These are phyloP conservation scores for Ceriagrion tenellum DNA, from an alignment of 2,888 invertebrate species.

Conservation along the genomic window DNA sequence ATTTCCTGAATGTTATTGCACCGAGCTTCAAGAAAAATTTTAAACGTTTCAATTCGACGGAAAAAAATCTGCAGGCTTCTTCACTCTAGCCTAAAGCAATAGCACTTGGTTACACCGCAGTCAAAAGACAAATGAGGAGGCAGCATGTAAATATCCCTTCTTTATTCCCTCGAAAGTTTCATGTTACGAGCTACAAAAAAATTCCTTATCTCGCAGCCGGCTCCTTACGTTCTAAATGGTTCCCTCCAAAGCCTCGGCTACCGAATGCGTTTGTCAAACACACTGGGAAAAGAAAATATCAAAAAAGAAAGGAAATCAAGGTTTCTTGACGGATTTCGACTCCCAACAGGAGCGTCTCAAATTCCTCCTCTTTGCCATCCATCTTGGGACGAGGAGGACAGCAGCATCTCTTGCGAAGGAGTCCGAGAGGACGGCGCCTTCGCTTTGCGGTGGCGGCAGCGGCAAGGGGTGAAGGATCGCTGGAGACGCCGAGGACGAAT, in stretches of 20 bases:
- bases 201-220: slow-evolving; percentile 20
- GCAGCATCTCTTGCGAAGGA: not conserved
- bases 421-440: slow-evolving; percentile 9
- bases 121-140: slow-evolving; percentile 24
- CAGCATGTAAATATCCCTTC: slow-evolving; percentile 27
- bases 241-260: slow-evolving; percentile 25
- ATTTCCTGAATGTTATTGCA: not conserved
- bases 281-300: slow-evolving; percentile 10
- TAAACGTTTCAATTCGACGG: not conserved
- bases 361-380: slow-evolving; percentile 59
- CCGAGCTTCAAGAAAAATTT: not conserved
- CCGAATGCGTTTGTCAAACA: slow-evolving; percentile 50
- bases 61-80: not conserved
- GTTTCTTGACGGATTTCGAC: slow-evolving; percentile 20
- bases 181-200: slow-evolving; percentile 8
- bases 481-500: not conserved
- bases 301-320: slow-evolving; percentile 54
- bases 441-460: not conserved
- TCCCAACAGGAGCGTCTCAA: slow-evolving; percentile 55
- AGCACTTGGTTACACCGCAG: not conserved
- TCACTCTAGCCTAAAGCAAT: not conserved
- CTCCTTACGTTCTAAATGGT: slow-evolving; percentile 55
- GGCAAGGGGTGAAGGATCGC: not conserved
- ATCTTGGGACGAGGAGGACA: not conserved
- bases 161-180: slow-evolving; percentile 48